These are phyloP conservation scores for Mionectes macconnelli DNA, from an alignment of 2,113 vertebrate genomes.

Conservation along the genomic window DNA sequence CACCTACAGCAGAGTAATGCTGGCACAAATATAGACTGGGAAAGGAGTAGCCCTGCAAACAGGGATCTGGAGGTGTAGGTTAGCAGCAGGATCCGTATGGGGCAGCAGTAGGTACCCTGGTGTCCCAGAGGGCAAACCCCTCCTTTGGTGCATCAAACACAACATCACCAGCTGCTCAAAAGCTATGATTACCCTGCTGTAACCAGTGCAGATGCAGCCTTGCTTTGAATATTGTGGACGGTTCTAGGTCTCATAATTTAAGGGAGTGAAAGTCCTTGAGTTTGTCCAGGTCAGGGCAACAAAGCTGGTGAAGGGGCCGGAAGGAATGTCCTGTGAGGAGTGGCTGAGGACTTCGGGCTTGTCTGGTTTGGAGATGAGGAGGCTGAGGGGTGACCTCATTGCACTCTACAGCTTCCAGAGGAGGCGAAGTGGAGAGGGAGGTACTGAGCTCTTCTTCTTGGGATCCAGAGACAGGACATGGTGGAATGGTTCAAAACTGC, in stretches of 20 bases:
- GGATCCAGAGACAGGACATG: fast-evolving
- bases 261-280: not conserved
- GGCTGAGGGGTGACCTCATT: not conserved
- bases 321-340: not conserved
- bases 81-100: fast-evolving
- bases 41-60: not conserved
- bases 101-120: not conserved
- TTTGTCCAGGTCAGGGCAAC: fast-evolving
- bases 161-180: not conserved
- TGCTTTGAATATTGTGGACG: not conserved
- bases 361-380: not conserved
- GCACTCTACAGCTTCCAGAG: not conserved
- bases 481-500: not conserved
- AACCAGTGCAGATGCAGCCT: not conserved
- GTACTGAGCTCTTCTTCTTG: not conserved
- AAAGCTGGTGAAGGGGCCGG: not conserved
- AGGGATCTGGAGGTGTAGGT: not conserved
- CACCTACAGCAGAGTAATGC: fast-evolving
- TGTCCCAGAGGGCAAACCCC: not conserved
- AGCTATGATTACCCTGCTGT: not conserved
- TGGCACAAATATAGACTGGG: not conserved
- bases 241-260: not conserved
- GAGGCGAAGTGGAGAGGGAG: not conserved
- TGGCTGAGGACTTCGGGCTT: not conserved
- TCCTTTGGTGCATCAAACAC: not conserved